Conservation (phyloP, 2,113 vertebrate species). For the Sorex fumeus region DNA sequence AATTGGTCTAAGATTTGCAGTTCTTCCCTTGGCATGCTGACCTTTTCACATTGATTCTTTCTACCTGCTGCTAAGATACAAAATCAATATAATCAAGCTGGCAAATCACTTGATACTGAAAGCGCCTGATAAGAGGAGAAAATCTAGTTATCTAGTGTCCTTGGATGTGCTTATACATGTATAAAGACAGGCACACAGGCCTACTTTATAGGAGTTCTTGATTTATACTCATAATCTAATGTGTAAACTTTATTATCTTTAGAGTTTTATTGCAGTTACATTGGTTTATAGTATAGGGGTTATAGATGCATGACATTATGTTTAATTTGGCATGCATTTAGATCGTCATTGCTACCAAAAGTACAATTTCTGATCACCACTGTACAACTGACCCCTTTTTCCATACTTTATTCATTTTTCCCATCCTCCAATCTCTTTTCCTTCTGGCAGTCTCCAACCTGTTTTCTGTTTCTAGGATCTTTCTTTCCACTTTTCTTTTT, state of each 20-base stretch:
- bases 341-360: neutral
- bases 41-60: slow-evolving; percentile 81
- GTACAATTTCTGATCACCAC: neutral
- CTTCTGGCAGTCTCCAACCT: neutral
- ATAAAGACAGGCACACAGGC: neutral
- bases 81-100: slow-evolving; percentile 81
- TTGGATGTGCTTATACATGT: slow-evolving; percentile 9
- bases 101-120: slow-evolving; percentile 74
- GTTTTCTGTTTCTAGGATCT: neutral
- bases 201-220: neutral
- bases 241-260: neutral
- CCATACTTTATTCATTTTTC: neutral
- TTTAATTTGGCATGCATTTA: neutral
- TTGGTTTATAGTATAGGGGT: neutral
- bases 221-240: neutral
- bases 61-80: slow-evolving; percentile 76
- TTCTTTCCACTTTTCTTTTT: neutral
- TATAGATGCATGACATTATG: neutral
- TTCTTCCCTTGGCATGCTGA: slow-evolving; percentile 68
- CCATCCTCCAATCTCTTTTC: neutral
- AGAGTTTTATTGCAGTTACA: neutral
- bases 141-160: slow-evolving; percentile 63
- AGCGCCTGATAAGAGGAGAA: slow-evolving; percentile 55
- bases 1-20: slow-evolving; percentile 71
- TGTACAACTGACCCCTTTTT: neutral